Percentiles rank a stretch among this genome's conserved stretches.
Conservation (phyloP, 2,888 invertebrate genomes). For the Agonopterix arenella region DNA sequence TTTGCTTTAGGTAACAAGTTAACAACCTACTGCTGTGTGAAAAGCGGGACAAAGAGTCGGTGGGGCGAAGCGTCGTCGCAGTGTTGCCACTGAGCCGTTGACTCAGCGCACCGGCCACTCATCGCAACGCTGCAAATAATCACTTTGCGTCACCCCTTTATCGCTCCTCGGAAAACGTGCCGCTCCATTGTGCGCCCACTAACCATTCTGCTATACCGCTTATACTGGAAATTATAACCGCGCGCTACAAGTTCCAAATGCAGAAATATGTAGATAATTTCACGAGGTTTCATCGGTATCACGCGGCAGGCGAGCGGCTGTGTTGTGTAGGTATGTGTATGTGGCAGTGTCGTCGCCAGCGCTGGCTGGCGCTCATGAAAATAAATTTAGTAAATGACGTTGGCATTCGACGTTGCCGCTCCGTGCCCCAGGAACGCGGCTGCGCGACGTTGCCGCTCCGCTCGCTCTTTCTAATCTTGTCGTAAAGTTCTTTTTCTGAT, state of each 20-base stretch:
- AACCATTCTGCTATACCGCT: conserved; percentile 20
- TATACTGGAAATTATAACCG: conserved; percentile 41
- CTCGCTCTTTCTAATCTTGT: conserved; percentile 76
- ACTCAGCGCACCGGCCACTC: conserved; percentile 65
- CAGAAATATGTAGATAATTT: conserved; percentile 51
- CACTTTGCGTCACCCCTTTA: conserved; percentile 73
- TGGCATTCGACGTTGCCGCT: conserved; percentile 66
- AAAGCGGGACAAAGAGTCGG: conserved; percentile 26
- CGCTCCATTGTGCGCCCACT: conserved; percentile 41
- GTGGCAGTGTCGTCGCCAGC: conserved; percentile 65
- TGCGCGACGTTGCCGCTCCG: conserved; percentile 70
- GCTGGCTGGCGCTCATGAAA: conserved; percentile 74
- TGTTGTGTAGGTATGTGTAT: conserved; percentile 24
- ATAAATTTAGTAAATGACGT: conserved; percentile 77
- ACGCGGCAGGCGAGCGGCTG: conserved; percentile 43
- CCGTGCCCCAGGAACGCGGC: conserved; percentile 67
- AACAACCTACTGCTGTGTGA: conserved; percentile 18
- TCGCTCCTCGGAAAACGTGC: conserved; percentile 61
- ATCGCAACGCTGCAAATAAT: conserved; percentile 74
- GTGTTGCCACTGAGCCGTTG: conserved; percentile 38
- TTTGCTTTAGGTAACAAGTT: conserved; percentile 2
- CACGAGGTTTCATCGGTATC: conserved; percentile 48
- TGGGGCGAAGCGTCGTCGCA: conserved; percentile 14
- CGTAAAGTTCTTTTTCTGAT: conserved; percentile 78
- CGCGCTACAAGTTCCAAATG: conserved; percentile 43